Conservation (phyloP, 2,797 vertebrate genomes). For the Smutsia temminckii region DNA sequence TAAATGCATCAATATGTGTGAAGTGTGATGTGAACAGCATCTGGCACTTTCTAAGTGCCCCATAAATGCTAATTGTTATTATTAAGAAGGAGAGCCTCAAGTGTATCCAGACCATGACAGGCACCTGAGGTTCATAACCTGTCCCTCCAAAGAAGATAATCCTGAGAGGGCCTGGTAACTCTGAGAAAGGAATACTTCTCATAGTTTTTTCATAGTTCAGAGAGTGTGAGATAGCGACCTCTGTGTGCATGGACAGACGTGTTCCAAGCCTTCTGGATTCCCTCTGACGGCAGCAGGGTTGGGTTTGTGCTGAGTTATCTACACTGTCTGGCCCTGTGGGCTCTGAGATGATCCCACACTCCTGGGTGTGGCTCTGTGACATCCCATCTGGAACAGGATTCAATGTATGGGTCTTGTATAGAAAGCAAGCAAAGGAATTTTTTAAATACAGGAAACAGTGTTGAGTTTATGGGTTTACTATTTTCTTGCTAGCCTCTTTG, state of each 20-base stretch:
- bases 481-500: neutral
- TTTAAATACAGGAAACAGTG: neutral
- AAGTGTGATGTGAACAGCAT: neutral
- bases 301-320: neutral
- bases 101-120: neutral
- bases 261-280: neutral
- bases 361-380: neutral
- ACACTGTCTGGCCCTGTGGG: neutral
- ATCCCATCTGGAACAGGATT: neutral
- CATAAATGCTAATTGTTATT: neutral
- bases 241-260: neutral
- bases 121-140: neutral
- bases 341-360: neutral
- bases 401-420: neutral
- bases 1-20: neutral
- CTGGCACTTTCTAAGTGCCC: neutral
- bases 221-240: neutral
- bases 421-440: neutral
- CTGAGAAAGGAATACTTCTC: neutral
- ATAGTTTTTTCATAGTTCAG: neutral
- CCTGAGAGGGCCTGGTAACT: neutral
- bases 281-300: neutral
- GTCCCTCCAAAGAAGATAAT: neutral
- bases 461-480: neutral
- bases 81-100: neutral